Evolutionary conservation across 2,113 vertebrate species (phyloP), one percentile per base, ranked within the genome.

Genomic region (Lagenorhynchus albirostris): DNA sequence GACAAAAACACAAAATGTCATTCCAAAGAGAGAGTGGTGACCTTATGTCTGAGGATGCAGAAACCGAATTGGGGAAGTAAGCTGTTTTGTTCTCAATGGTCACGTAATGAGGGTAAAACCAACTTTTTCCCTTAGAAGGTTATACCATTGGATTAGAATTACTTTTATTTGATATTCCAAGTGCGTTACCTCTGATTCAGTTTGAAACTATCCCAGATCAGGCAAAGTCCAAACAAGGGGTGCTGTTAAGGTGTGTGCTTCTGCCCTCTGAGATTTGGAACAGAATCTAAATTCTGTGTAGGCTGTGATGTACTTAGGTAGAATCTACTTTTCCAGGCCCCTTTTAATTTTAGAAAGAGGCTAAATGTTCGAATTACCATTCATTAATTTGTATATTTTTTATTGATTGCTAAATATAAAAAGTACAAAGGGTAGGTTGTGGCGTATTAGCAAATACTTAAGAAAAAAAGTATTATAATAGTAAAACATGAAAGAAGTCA

Each of bases 1-100:
- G 55, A 89, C 38, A 96, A 50, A 94, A 90, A 81, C 71, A 96
- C 65, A 81, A 50, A 89, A 96, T 93, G 41, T 63, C 68, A 92
- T 85, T 91, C 55, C 89, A 93, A 55, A 87, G 20, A 70, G 26
- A 85, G 50, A 18, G 20, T 63, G 20, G 55, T 92, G 85, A 95
- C 82, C 77, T 87, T 92, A 31, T 36, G 83, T 95, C 85, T 95
- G 68, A 83, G 58, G 63, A 63, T 47, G 74, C 79, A 97, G 18
- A 73, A 65, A 55, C 44, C 41, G 36, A 77, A 20, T 7, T 70
- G 41, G 14, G 26, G 18, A 65, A 93, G 11, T 85, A 21, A 86
- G 55, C 62, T 17, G 50, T 50, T 53, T 77, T 92, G 0, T 33
- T 68, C n/a, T 60, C 60, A 53, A 17, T 96, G 83, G 44, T 67